phyloP scores from a whole-genome alignment of 2,888 invertebrate species.

The Parapristionchus giblindavisi region DNA sequence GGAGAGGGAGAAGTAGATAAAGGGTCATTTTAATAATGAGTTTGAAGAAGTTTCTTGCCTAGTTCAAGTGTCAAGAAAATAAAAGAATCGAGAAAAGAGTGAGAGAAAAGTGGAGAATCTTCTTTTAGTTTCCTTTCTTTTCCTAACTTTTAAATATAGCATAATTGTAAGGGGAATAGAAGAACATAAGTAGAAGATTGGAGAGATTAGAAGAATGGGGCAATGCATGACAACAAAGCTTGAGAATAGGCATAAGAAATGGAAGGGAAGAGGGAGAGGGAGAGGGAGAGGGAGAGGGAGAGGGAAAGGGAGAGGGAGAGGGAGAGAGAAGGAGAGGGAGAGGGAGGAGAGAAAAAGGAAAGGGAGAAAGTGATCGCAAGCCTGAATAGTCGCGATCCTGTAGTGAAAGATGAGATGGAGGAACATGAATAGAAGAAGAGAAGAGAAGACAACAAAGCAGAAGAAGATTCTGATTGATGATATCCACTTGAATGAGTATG shows the following conservation, averaged over 20 bases:
- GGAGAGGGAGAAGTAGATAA: neutral
- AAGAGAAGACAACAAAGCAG: constrained; percentile 6
- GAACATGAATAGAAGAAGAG: neutral
- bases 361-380: constrained; percentile 15
- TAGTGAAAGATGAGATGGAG: neutral
- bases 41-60: no score
- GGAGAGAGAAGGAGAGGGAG: constrained; percentile 36
- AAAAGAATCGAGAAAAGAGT: no score
- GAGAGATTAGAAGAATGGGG: neutral
- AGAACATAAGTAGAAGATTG: no score
- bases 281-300: constrained; percentile 19
- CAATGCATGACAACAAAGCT: neutral
- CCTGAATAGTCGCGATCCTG: constrained; percentile 11
- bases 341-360: constrained; percentile 29
- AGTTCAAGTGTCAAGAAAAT: no score
- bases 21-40: no score
- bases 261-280: constrained; percentile 10
- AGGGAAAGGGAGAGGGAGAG: constrained; percentile 10
- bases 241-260: constrained; percentile 23
- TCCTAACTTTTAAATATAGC: no score
- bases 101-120: no score
- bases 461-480: constrained; percentile 19
- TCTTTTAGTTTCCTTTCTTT: no score
- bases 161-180: no score
- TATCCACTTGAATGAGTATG: neutral